phyloP scores from a whole-genome alignment of 2,113 vertebrate genomes.

The Taurulus bubalis region DNA sequence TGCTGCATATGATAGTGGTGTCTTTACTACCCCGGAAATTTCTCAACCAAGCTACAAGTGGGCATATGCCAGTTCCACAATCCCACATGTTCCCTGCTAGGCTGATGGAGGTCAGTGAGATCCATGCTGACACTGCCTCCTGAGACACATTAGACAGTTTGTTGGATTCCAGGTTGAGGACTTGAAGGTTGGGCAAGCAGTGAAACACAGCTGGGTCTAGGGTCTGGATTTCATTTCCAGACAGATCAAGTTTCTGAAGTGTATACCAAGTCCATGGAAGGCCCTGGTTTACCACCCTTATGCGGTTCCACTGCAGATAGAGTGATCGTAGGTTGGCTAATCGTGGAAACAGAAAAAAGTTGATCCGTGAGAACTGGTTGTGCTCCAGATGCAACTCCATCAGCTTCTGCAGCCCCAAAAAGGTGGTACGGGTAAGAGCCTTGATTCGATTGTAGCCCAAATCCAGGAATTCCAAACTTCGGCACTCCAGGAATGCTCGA shows the following conservation, averaged over 20 bases:
- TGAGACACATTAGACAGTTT: constrained; percentile 97
- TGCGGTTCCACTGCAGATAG: constrained; percentile 98
- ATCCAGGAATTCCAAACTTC: constrained; percentile 97
- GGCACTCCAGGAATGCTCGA: constrained; percentile 94
- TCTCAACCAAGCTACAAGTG: constrained; percentile 94
- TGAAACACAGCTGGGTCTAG: constrained; percentile 96
- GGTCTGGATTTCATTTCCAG: constrained; percentile 95
- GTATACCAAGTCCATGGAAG: constrained; percentile 98
- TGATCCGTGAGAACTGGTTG: constrained; percentile 98
- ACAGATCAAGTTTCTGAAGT: constrained; percentile 97
- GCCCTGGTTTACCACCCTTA: constrained; percentile 95
- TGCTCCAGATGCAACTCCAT: constrained; percentile 98
- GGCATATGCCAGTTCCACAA: constrained; percentile 94
- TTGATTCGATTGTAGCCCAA: constrained; percentile 97
- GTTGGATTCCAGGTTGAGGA: constrained; percentile 98
- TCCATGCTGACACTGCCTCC: constrained; percentile 95
- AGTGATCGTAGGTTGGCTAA: constrained; percentile 95
- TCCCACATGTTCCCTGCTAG: constrained; percentile 98
- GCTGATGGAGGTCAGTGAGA: constrained; percentile 95
- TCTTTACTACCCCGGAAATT: constrained; percentile 97
- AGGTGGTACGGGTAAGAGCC: constrained; percentile 94
- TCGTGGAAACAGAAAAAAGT: constrained; percentile 97
- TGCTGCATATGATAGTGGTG: constrained; percentile 98
- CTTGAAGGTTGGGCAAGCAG: constrained; percentile 96
- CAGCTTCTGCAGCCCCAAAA: constrained; percentile 92